A percentile compares a stretch with the other conserved stretches of the same genome.
Conservation (phyloP, 2,113 vertebrate species). For the Oriolus oriolus region DNA sequence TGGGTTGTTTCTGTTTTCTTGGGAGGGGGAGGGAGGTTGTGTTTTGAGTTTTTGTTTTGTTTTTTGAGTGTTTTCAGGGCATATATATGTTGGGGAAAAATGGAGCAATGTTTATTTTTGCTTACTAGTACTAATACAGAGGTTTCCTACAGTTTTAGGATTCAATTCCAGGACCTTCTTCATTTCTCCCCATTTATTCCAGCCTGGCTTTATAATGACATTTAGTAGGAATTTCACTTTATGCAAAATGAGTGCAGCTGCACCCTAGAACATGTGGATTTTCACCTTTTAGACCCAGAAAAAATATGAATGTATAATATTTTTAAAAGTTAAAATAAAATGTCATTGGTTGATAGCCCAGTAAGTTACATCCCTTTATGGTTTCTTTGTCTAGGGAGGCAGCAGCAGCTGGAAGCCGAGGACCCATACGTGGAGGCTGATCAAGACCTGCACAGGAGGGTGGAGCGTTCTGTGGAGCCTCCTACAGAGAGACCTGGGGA, state of each 20-base stretch:
- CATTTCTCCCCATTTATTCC: background rate
- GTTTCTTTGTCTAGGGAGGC: constrained; percentile 74
- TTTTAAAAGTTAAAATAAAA: background rate
- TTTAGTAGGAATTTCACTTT: background rate
- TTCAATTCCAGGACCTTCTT: background rate
- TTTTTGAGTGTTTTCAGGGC: background rate
- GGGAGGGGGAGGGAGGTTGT: too few relatives aligned
- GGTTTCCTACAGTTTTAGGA: background rate
- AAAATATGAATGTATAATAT: background rate
- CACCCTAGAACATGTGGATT: background rate
- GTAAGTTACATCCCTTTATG: background rate
- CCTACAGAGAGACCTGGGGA: constrained; percentile 84
- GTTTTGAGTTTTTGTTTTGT: background rate
- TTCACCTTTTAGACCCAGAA: background rate
- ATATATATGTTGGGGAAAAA: background rate
- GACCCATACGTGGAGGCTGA: constrained; percentile 85
- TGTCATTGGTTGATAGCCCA: background rate
- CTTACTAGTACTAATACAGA: background rate
- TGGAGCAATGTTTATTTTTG: background rate
- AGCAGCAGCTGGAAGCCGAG: constrained; percentile 85
- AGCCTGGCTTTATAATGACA: background rate
- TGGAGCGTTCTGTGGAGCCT: constrained; percentile 65
- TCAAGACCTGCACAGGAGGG: constrained; percentile 76
- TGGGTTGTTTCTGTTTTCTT: background rate
- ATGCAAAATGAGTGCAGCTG: background rate